Evolutionary conservation across 2,888 invertebrate genomes (phyloP).

Genomic region (Geophilus truncorum): DNA sequence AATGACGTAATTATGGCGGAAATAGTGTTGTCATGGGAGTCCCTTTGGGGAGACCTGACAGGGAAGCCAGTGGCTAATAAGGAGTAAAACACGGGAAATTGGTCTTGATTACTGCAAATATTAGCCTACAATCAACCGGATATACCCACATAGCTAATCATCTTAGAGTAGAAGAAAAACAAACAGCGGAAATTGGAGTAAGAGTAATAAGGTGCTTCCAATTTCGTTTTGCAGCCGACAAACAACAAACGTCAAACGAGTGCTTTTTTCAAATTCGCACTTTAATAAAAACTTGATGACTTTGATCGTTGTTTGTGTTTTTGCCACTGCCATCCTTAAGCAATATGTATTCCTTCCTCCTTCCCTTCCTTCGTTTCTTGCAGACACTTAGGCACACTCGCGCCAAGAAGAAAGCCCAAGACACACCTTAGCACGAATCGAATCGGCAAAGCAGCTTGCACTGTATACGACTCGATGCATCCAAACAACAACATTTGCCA

Average conservation of each 20-base stretch:
- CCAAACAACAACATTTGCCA: neutral
- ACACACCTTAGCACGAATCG: neutral
- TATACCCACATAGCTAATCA: neutral
- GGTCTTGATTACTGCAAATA: neutral
- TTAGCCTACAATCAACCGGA: conserved; percentile 11
- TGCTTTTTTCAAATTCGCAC: no score
- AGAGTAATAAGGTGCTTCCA: no score
- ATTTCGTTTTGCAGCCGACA: no score
- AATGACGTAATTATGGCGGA: conserved; percentile 16
- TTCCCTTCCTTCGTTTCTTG: no score
- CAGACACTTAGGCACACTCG: no score
- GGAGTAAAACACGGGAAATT: conserved; percentile 7
- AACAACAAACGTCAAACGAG: no score
- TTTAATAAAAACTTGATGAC: no score
- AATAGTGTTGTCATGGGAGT: neutral
- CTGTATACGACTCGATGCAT: neutral
- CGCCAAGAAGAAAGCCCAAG: no score
- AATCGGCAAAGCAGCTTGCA: neutral
- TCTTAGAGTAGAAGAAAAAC: neutral
- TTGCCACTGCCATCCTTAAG: no score
- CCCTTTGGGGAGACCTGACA: neutral
- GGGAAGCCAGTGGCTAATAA: neutral
- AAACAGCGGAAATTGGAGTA: neutral
- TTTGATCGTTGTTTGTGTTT: no score
- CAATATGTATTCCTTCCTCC: no score